These are phyloP conservation scores for Geococcyx californianus DNA, from an alignment of 2,113 vertebrate species.

Conservation along the genomic window DNA sequence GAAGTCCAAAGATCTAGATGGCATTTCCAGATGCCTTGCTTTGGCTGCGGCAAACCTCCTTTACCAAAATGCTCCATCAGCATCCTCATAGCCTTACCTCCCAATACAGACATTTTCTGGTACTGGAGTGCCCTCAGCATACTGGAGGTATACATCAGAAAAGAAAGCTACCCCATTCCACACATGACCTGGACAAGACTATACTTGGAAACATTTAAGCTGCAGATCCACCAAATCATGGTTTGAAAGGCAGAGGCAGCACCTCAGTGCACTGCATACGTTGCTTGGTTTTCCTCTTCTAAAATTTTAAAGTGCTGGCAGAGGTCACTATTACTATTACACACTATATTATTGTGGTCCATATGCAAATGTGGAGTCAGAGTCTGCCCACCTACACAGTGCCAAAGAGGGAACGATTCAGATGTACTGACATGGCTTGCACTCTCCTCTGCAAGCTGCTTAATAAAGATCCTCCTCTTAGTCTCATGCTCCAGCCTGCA, in stretches of 20 bases:
- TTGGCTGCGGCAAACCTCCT: neutral
- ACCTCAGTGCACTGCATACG: neutral
- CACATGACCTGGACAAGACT: neutral
- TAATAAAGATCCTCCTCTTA: neutral
- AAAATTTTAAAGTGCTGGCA: neutral
- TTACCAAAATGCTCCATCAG: neutral
- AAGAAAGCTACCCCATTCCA: neutral
- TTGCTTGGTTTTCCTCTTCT: neutral
- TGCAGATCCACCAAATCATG: neutral
- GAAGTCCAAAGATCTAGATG: neutral
- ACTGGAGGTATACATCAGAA: neutral
- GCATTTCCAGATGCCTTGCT: neutral
- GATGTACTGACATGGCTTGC: neutral
- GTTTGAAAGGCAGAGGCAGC: neutral
- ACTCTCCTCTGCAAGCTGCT: neutral
- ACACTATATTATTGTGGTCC: neutral
- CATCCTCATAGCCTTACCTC: neutral
- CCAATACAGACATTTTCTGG: neutral
- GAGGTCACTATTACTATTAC: neutral
- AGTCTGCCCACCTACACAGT: fast-evolving
- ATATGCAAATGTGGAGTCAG: neutral
- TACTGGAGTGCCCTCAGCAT: neutral
- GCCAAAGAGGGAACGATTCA: neutral
- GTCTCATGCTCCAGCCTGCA: neutral
- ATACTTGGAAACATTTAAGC: neutral